A percentile compares a stretch with the other conserved stretches of the same genome.
These are phyloP conservation scores for Cheirogaleus medius DNA, from an alignment of 2,113 vertebrate genomes.

Conservation along the genomic window DNA sequence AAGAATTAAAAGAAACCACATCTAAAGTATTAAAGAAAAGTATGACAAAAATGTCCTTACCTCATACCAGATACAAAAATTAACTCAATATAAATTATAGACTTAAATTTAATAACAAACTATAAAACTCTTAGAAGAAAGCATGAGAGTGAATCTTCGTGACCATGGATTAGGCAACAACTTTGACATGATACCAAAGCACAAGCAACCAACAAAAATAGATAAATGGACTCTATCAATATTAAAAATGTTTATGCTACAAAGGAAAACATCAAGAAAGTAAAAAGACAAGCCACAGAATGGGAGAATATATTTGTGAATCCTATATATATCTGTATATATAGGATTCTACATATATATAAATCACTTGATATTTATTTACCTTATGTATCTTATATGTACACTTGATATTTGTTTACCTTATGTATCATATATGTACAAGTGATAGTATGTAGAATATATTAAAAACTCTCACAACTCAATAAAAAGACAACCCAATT, in stretches of 20 bases:
- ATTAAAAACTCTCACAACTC: no score
- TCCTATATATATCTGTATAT: not conserved
- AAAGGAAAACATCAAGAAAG: not conserved
- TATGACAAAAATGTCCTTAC: not conserved
- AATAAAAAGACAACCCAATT: no score
- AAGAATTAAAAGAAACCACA: not conserved
- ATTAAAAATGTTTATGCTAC: not conserved
- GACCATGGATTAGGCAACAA: not conserved
- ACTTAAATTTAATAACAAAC: not conserved
- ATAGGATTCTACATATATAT: not conserved
- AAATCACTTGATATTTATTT: no score
- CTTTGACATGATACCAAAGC: not conserved
- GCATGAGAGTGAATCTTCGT: not conserved
- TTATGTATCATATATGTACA: not conserved
- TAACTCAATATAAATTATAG: not conserved
- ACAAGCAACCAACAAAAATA: not conserved
- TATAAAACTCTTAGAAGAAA: not conserved
- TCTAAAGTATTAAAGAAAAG: not conserved
- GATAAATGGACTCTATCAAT: not conserved
- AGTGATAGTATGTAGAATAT: no score
- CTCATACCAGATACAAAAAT: not conserved
- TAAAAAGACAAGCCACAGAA: not conserved
- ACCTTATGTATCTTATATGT: not conserved
- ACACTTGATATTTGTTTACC: not conserved
- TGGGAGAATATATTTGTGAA: not conserved